Evolutionary conservation across 2,888 invertebrate genomes (phyloP), one percentile per base, ranked within the genome.

Genomic region (Smittia aterrima): DNA sequence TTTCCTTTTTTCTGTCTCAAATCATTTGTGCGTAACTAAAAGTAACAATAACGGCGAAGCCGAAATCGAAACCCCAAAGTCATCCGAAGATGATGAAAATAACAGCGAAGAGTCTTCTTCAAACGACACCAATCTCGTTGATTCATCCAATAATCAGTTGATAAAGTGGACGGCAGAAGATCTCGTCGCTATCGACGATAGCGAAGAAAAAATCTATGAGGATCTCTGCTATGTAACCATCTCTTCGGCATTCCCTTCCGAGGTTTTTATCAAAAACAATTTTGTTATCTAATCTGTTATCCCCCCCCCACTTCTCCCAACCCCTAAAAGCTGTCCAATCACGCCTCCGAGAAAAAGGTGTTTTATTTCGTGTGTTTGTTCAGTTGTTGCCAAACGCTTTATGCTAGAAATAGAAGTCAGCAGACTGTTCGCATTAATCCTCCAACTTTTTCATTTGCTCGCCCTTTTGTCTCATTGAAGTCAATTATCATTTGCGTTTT

Each of bases 201-300:
- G 88, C 77, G 92, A 92, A 79, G 92, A 92, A 82, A 92, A 92
- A 84, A 90, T 93, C 79, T 94, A 94, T 83, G 93, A 93, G 84
- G 92, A 93, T 83, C 87, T 94, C 78, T 93, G 93, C 86, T 93
- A 92, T 83, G 91, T 93, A 81, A 92, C 92, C 81, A 91, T 92
- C 84, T 86, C 90, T 77, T 87, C 89, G 78, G 83, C 86, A 77
- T 84, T 85, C 81, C 87, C 89, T 25, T 58, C 38, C 77, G 90
- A 91, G 90, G 91, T 91, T 77, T 74, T 75, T 76, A 75, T 75
- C 74, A 47, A 47, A n/a, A 47, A 2, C 32, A 32, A 32, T 32
- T 47, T 47, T 47, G 47, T 47, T 47, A 47, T 47, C 47, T 47
- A 47, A 47, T 47, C 47, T 47, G 47, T 47, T 32, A 9, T 32